Conservation (phyloP, 2,888 invertebrate species). For the Tetragnatha montana region DNA sequence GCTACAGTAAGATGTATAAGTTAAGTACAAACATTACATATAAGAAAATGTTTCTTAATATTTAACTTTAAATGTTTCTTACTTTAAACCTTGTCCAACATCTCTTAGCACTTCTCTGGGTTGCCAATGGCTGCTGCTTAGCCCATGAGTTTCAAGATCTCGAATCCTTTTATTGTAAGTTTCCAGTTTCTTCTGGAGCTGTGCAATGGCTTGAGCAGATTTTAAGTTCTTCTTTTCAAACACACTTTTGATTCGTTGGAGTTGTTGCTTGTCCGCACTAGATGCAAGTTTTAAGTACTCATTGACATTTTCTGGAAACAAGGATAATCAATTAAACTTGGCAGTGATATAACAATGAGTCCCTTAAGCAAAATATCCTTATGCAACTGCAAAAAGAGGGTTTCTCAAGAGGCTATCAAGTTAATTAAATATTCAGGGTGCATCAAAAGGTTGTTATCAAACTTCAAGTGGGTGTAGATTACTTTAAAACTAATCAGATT, state of each 20-base stretch:
- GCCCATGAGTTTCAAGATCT: constrained; percentile 88
- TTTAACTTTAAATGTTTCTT: background rate
- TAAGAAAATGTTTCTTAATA: background rate
- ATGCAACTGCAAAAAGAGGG: too few species aligned
- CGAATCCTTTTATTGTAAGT: constrained; percentile 90
- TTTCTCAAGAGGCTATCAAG: too few species aligned
- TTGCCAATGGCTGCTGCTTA: constrained; percentile 74
- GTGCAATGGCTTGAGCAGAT: constrained; percentile 92
- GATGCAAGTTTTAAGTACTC: constrained; percentile 95
- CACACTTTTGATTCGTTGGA: constrained; percentile 92
- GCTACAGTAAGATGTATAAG: too few species aligned
- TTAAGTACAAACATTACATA: too few species aligned
- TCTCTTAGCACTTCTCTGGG: constrained; percentile 89
- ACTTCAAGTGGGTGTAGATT: too few species aligned
- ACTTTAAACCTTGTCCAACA: constrained; percentile 97
- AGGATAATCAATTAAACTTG: background rate
- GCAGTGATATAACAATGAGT: background rate
- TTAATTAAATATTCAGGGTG: too few species aligned
- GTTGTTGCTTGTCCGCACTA: constrained; percentile 90
- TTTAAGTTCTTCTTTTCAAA: constrained; percentile 99
- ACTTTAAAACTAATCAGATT: too few species aligned
- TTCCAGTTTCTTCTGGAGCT: constrained; percentile 94
- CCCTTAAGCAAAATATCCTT: too few species aligned
- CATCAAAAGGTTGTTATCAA: too few species aligned
- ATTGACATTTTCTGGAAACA: constrained; percentile 91